Evolutionary conservation across 1,140 invertebrate genomes (phyloP), one percentile per base, ranked within the genome.

Genomic region (Tetragonula clypearis): DNA sequence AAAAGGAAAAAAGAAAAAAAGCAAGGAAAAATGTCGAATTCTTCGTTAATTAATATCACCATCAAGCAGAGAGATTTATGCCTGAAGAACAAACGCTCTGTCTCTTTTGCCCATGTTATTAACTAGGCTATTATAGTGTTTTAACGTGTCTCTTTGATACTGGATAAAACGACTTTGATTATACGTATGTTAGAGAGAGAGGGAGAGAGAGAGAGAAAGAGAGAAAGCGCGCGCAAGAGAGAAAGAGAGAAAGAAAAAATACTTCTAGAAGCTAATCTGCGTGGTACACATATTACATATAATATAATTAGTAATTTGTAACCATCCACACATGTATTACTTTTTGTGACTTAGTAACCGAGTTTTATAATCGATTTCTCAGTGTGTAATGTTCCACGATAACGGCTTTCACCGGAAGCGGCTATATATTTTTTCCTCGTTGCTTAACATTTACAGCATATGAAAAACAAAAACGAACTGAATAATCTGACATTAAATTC

Each of bases 81-180:
- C 49, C 19, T 21, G 41, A 53, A 66, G 60, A 62, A 71, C 60
- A 68, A 21, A 12, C 2, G 3, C 21, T 86, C 12, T 65, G n/a
- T 41, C 30, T 79, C 65, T 65, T 56, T 82, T 49, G 66, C n/a
- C 26, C 53, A 79, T 71, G 58, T 84, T 84, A 75, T 76, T 55
- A 68, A 11, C 30, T 77, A 69, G 41, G 62, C 26, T 75, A 49
- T 15, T 75, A 76, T 62, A 74, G 41, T 65, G 21, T 11, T 75
- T 6, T 75, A 30, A 68, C 68, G 62, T 87, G 86, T 90, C 81
- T 87, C 73, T 81, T 90, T 56, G 88, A 85, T 89, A 91, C 92
- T 93, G 92, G 92, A 92, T 94, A 93, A 94, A 93, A 91, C 89
- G 90, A 68, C 81, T 85, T 76, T 71, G 73, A 88, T 85, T 86